Evolutionary conservation across 1,140 invertebrate genomes (phyloP), one percentile per base, ranked within the genome.

Genomic region (Saccostrea cuccullata): DNA sequence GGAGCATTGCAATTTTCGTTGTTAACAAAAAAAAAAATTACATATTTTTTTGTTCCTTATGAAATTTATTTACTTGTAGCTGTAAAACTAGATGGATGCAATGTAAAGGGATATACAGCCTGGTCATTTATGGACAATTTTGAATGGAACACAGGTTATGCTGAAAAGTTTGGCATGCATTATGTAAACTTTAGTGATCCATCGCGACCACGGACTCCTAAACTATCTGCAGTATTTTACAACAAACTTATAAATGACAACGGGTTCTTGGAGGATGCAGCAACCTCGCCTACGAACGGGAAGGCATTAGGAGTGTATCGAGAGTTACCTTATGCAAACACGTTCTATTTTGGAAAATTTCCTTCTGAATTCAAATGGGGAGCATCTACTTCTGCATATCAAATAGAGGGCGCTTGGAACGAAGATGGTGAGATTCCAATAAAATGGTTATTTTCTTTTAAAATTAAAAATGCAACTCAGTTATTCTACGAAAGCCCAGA

Each of bases 41-140:
- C 58, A 20, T 20, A 77, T 84, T 67, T n/a, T 56, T 88, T 87
- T 55, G 82, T 55, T n/a, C n/a, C 84, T 85, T n/a, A n/a, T n/a
- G n/a, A n/a, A n/a, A 23, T 83, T 23, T 55, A 9, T 55, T 56
- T 84, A 60, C 55, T n/a, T 88, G 84, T 40, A 93, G 92, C 93
- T 11, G 88, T 92, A 23, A 91, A 96, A 56, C 94, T 96, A 11
- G 96, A 97, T 91, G 95, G 96, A 0, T 96, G 96, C 58, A 96
- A 97, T 64, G 96, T 98, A 0, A 94, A 95, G n/a, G 96, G 96
- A 0, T 98, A 97, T 91, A 96, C 96, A 0, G 95, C 96, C 67
- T 98, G 97, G 97, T 97, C 96, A 89, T 93, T 98, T 0, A 94
- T 98, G 90, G 97, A 98, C 89, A 98, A 97, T 93, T 97, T 97